Base-by-base conservation (phyloP, 1,140 invertebrate genomes). In the Drosophila trapezifrons region DNA sequence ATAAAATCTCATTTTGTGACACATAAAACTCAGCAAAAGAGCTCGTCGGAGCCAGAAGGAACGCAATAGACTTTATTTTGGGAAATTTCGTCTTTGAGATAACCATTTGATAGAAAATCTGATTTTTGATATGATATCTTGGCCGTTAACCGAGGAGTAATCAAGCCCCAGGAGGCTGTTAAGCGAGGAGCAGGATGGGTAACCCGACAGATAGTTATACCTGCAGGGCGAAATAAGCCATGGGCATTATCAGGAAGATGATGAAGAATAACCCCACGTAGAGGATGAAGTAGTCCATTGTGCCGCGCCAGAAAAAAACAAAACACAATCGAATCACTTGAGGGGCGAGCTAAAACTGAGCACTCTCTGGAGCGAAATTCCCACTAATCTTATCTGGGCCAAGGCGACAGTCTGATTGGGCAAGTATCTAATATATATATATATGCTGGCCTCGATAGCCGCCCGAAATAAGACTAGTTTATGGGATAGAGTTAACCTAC, bases 201-300 rank as follows among this genome's bases (percentile, higher is more conserved):
- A 20, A 4, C 10, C 15, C 1, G 37, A 38, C 35, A 49, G 43
- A 63, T 78, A 81, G 22, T 4, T 5, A 2, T 52, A 54, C 89
- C 87, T 87, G 80, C 45, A 90, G 55, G 13, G 37, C 8, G 49
- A 80, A 77, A 38, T 80, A 85, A 8, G 73, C 58, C 25, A 83
- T 58, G 43, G 81, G 81, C 77, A 85, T 74, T 8, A 83, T 42
- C 13, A 85, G 51, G 62, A 85, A 85, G 10, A 85, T 40, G 12
- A 85, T 8, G 10, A 79, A 82, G 49, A 84, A 82, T 9, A 52
- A 12, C 13, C 65, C 56, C 47, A 84, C 78, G 54, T 84, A 84
- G 37, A 73, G 13, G 32, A 71, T 46, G 47, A 82, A 73, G 17
- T 69, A 57, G 73, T 83, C 76, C 81, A 84, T 84, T 46, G 37